Percentiles rank a stretch among this genome's conserved stretches.
These are phyloP conservation scores for rat (Rattus norvegicus) DNA, from an alignment of 2,113 vertebrate species.

Conservation along the genomic window GRCr8 NC_086025.1:56889001-56889500, in stretches of 20 bases:
- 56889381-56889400: constrained; percentile 44
- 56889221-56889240: constrained; percentile 19
- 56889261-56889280: constrained; percentile 5
- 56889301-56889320: constrained; percentile 51
- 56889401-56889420: constrained; percentile 7
- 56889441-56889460: not conserved
- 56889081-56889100: not conserved
- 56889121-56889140: not conserved
- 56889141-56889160: not conserved
- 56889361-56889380: constrained; percentile 28
- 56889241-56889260: constrained; percentile 6
- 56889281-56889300: constrained; percentile 21
- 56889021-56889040: not conserved
- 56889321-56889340: constrained; percentile 61
- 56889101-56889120: not conserved
- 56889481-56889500: not conserved
- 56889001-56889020: too few relatives aligned
- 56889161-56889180: not conserved
- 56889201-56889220: not conserved
- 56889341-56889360: constrained; percentile 51
- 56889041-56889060: not conserved
- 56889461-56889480: not conserved
- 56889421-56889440: not conserved
- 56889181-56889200: not conserved
- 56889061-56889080: not conserved